Evolutionary conservation across 1,140 invertebrate species (phyloP).

Genomic region (Drosophila ohnishii): DNA sequence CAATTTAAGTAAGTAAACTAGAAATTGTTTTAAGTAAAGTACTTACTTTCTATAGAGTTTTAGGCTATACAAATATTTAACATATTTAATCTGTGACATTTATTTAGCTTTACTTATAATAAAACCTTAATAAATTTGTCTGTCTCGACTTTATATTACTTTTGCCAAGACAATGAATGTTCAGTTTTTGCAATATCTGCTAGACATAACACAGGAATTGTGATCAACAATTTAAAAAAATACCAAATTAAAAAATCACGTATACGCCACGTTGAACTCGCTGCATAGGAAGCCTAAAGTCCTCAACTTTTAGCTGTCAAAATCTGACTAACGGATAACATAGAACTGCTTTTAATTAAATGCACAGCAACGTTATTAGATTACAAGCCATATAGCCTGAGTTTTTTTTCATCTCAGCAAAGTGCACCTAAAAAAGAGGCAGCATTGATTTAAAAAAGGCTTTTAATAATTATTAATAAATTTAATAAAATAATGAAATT

Average conservation of each 20-base stretch:
- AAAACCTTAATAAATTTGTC: too few relatives aligned
- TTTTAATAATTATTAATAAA: not conserved
- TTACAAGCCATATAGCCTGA: not conserved
- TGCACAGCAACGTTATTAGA: not conserved
- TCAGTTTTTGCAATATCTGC: too few relatives aligned
- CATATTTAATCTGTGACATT: too few relatives aligned
- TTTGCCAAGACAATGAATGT: too few relatives aligned
- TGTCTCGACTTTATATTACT: too few relatives aligned
- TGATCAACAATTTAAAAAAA: too few relatives aligned
- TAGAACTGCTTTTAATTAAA: not conserved
- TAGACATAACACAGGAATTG: too few relatives aligned
- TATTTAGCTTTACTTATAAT: too few relatives aligned
- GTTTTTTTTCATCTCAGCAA: not conserved
- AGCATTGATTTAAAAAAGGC: not conserved
- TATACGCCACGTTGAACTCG: slow-evolving; percentile 12
- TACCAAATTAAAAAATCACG: slow-evolving; percentile 2
- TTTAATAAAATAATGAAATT: not conserved
- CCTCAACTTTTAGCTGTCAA: not conserved
- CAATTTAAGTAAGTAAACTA: not conserved
- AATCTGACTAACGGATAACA: not conserved
- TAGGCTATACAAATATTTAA: too few relatives aligned
- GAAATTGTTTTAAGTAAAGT: not conserved
- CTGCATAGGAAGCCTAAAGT: not conserved
- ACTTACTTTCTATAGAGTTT: not conserved
- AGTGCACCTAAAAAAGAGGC: not conserved